Evolutionary conservation across 2,113 vertebrate species (phyloP), one percentile per base, ranked within the genome.

Genomic region (Periophthalmodon schlosseri): DNA sequence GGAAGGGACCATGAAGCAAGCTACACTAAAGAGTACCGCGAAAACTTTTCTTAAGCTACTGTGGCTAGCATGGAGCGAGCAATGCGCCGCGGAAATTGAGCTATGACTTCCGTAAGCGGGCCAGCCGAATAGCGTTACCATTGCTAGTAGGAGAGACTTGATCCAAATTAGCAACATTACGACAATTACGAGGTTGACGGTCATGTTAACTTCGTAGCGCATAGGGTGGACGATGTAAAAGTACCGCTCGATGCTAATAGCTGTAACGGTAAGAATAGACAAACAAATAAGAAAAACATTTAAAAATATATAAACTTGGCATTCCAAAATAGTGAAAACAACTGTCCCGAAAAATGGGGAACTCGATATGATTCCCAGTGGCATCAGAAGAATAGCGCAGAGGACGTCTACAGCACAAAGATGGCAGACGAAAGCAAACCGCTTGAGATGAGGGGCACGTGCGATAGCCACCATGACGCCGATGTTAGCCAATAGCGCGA

Each of bases 341-440:
- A 95, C 88, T 0, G 90, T 93, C 74, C 94, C 95, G 76, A 99
- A 95, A 68, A 95, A 95, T 0, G 96, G 94, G 0, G 95, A 96
- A 76, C 95, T 96, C 36, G 95, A 95, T 70, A 97, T 94, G 73
- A 98, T 95, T 47, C 95, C 95, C 75, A 98, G 68, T 0, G 97
- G 97, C 97, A 99, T 96, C 83, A 99, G 94, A 66, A 97, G 96
- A 77, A 96, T 93, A 69, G 97, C 96, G 0, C 96, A 97, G 74
- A 99, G 84, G 73, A 99, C 92, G 82, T 97, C 96, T 4, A 98
- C 96, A 0, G 93, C 84, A 1, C 96, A 98, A 44, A 98, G 95
- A 79, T 99, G 97, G 74, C 94, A 94, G 77, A 98, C 96, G 0
- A 97, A 96, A 36, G 95, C 93, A 44, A 96, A 96, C 74, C 96